phyloP scores from a whole-genome alignment of 2,888 invertebrate species.

The Trichogramma evanescens region DNA sequence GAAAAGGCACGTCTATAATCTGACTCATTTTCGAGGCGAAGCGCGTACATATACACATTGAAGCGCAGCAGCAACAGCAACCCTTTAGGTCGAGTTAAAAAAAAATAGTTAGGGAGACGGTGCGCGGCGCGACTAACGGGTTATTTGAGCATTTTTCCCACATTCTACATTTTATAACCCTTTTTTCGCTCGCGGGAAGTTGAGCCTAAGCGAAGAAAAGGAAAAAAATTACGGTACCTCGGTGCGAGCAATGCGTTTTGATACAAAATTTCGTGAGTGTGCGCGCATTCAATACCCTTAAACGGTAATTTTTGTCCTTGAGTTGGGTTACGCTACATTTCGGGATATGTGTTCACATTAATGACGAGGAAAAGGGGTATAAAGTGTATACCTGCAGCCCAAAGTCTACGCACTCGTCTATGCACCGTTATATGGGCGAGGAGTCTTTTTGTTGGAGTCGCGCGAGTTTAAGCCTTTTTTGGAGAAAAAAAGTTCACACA shows the following conservation, averaged over 20 bases:
- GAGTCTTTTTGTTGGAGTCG: too few species aligned
- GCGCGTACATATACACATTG: constrained; percentile 6
- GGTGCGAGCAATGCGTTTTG: constrained; percentile 10
- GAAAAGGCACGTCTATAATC: too few species aligned
- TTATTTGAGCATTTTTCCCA: constrained; percentile 39
- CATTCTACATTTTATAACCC: constrained; percentile 32
- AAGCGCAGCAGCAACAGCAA: constrained; percentile 9
- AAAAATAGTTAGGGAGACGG: constrained; percentile 2
- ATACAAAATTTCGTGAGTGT: background rate
- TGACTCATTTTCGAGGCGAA: too few species aligned
- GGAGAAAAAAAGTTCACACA: too few species aligned
- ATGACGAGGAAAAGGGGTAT: too few species aligned
- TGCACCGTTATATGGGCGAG: too few species aligned
- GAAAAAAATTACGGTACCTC: constrained; percentile 20
- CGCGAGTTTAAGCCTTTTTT: too few species aligned
- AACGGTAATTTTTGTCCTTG: constrained; percentile 20
- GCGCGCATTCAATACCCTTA: constrained; percentile 15
- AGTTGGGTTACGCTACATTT: constrained; percentile 6
- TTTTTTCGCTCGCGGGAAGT: constrained; percentile 22
- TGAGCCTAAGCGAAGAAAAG: constrained; percentile 25
- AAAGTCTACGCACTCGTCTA: too few species aligned
- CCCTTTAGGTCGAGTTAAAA: background rate
- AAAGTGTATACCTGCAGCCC: too few species aligned
- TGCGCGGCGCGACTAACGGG: constrained; percentile 36
- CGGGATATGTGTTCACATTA: background rate